These are phyloP conservation scores for Schizaphis graminum DNA, from an alignment of 2,888 invertebrate genomes.

Conservation along the genomic window DNA sequence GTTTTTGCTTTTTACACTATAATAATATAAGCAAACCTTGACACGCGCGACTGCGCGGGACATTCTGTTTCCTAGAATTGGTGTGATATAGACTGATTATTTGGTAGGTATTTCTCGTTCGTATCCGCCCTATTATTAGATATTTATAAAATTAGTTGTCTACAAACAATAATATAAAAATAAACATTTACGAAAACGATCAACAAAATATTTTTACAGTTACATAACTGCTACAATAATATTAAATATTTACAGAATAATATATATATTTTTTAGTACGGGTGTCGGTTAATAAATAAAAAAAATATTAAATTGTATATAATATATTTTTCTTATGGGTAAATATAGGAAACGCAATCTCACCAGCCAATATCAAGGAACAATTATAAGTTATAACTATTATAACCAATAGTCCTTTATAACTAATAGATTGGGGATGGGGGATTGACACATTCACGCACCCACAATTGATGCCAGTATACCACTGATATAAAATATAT, in stretches of 20 bases:
- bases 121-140: neutral
- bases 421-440: neutral
- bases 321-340: neutral
- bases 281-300: neutral
- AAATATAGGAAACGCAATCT: neutral
- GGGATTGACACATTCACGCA: neutral
- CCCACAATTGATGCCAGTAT: neutral
- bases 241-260: neutral
- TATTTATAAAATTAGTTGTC: neutral
- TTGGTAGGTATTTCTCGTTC: neutral
- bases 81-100: neutral
- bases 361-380: neutral
- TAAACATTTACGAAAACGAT: neutral
- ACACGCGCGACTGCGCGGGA: neutral
- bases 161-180: neutral
- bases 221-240: no score
- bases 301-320: neutral
- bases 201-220: neutral
- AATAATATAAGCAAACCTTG: neutral
- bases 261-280: neutral
- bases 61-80: neutral
- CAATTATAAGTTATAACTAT: no score
- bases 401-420: neutral
- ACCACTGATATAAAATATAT: neutral
- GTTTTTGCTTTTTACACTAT: neutral